Percentiles rank a stretch among this genome's conserved stretches.
These are phyloP conservation scores for Oryzias dopingdopingensis DNA, from an alignment of 2,797 vertebrate genomes.

Conservation along the genomic window DNA sequence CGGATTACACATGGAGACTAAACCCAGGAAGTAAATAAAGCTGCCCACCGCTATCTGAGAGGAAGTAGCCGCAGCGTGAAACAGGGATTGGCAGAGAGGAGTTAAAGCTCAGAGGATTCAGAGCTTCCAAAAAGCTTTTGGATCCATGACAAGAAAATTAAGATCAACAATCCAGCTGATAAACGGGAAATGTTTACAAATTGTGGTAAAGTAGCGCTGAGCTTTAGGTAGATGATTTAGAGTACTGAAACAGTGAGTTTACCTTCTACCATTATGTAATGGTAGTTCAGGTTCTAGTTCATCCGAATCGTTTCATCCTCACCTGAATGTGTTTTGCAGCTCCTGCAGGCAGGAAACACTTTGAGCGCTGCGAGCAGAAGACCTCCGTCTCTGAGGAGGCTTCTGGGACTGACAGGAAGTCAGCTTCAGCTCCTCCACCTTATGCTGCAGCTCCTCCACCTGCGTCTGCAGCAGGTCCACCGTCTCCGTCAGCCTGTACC, in stretches of 20 bases:
- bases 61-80: constrained; percentile 31
- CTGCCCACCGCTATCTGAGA: constrained; percentile 7
- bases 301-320: constrained; percentile 40
- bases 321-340: constrained; percentile 87
- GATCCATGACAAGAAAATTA: constrained; percentile 24
- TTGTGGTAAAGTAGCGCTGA: neutral
- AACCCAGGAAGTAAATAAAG: constrained; percentile 16
- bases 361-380: constrained; percentile 62
- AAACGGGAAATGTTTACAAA: neutral
- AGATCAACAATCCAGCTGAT: constrained; percentile 3
- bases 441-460: constrained; percentile 88
- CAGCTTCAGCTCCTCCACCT: constrained; percentile 85
- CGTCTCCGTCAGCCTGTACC: constrained; percentile 85
- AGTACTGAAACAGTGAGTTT: neutral
- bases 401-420: constrained; percentile 47
- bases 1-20: constrained; percentile 34
- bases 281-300: too few relatives aligned
- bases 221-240: neutral
- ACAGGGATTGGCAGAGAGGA: constrained; percentile 31
- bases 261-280: too few relatives aligned
- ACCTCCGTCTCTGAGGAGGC: constrained; percentile 60
- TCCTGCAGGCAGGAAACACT: constrained; percentile 85
- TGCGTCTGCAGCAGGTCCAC: constrained; percentile 87
- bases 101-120: constrained; percentile 24
- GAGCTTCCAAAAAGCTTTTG: constrained; percentile 26